Conservation (phyloP, 2,888 invertebrate genomes). For the Ceraclea dissimilis region DNA sequence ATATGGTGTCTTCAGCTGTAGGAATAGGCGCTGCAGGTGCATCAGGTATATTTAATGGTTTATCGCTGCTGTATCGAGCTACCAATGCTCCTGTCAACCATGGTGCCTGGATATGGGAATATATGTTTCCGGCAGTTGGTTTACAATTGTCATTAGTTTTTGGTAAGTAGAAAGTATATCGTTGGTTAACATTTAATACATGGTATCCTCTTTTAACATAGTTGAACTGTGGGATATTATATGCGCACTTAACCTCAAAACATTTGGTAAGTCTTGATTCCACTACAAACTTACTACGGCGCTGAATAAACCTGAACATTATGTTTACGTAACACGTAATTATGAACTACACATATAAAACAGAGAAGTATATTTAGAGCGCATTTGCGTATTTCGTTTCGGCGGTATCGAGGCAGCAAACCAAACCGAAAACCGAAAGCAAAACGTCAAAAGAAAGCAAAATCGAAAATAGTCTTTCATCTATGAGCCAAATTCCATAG, state of each 20-base stretch:
- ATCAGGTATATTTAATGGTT: slow-evolving; percentile 30
- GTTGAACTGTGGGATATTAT: slow-evolving; percentile 6
- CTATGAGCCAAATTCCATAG: too few species aligned
- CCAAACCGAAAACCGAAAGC: too few species aligned
- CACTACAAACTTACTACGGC: slow-evolving; percentile 5
- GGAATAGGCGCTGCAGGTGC: slow-evolving; percentile 28
- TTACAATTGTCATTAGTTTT: not conserved
- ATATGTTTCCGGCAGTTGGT: not conserved
- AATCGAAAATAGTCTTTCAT: too few species aligned
- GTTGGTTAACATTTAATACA: slow-evolving; percentile 13
- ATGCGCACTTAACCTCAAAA: slow-evolving; percentile 18
- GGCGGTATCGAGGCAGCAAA: too few species aligned
- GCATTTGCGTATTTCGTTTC: too few species aligned
- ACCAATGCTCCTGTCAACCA: too few species aligned
- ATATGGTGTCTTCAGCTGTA: slow-evolving; percentile 30
- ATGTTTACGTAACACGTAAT: too few species aligned
- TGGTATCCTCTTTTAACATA: slow-evolving; percentile 14
- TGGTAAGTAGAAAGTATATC: slow-evolving; percentile 5
- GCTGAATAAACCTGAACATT: slow-evolving; percentile 15
- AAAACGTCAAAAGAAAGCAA: too few species aligned
- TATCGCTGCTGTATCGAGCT: not conserved
- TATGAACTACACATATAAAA: too few species aligned
- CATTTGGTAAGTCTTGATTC: slow-evolving; percentile 4
- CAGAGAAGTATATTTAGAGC: too few species aligned
- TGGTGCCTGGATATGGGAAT: not conserved